Evolutionary conservation across 2,888 invertebrate species (phyloP).

Genomic region (Anthrax anthrax): DNA sequence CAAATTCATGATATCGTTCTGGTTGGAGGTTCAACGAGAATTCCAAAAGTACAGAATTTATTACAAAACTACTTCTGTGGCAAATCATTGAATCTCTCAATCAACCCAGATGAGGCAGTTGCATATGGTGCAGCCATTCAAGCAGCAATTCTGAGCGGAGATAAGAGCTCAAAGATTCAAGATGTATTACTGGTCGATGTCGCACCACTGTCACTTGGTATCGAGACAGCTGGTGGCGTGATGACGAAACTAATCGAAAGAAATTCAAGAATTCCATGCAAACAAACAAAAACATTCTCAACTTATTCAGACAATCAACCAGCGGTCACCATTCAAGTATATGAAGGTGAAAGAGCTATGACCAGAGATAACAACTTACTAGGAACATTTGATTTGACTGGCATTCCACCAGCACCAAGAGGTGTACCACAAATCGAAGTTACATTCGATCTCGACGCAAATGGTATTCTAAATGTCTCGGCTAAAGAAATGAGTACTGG

Average conservation of each 20-base stretch:
- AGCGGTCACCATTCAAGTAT: conserved; percentile 57
- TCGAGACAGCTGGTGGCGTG: conserved; percentile 69
- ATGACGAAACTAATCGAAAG: conserved; percentile 64
- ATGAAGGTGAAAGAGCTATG: conserved; percentile 73
- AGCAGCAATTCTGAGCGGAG: conserved; percentile 55
- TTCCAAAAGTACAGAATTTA: conserved; percentile 62
- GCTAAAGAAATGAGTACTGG: conserved; percentile 55
- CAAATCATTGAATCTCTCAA: conserved; percentile 55
- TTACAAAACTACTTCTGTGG: conserved; percentile 62
- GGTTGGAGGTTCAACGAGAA: conserved; percentile 68
- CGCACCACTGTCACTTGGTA: conserved; percentile 53
- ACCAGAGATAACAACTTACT: conserved; percentile 87
- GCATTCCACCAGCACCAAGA: conserved; percentile 87
- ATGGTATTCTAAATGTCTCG: conserved; percentile 85
- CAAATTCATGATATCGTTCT: conserved; percentile 65
- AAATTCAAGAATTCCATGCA: conserved; percentile 56
- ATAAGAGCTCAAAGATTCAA: conserved; percentile 56
- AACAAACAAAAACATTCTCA: conserved; percentile 58
- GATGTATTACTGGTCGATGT: conserved; percentile 58
- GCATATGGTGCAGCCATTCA: conserved; percentile 66
- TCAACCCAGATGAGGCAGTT: conserved; percentile 70
- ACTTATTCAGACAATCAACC: conserved; percentile 72
- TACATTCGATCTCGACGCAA: conserved; percentile 72
- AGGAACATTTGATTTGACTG: conserved; percentile 89
- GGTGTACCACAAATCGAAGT: conserved; percentile 80